These are phyloP conservation scores for Odontothrips loti DNA, from an alignment of 2,888 invertebrate species.

Conservation along the genomic window DNA sequence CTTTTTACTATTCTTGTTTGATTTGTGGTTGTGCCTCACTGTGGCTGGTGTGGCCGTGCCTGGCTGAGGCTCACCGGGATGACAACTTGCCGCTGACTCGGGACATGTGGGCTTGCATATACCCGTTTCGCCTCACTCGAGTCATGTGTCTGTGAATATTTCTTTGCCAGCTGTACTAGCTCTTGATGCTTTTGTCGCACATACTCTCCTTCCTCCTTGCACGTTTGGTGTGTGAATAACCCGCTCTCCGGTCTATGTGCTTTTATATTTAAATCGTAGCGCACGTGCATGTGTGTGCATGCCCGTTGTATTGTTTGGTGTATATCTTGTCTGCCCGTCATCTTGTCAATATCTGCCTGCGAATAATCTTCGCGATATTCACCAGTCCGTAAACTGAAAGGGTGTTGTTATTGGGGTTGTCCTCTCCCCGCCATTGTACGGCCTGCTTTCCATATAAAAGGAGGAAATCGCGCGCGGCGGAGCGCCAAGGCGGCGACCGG, in stretches of 20 bases:
- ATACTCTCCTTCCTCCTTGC: too few species aligned
- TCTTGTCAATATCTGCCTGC: neutral
- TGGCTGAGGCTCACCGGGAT: too few species aligned
- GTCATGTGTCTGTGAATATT: neutral
- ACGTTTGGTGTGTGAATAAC: too few species aligned
- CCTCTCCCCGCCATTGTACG: neutral
- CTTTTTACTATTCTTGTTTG: too few species aligned
- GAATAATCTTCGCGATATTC: slow-evolving; percentile 5
- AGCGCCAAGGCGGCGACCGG: neutral
- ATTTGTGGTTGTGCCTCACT: too few species aligned
- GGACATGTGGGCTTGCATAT: too few species aligned
- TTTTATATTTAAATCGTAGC: neutral
- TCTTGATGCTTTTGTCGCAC: too few species aligned
- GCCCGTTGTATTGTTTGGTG: neutral
- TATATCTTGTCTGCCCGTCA: too few species aligned
- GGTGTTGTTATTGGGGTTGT: neutral
- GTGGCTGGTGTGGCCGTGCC: too few species aligned
- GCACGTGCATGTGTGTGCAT: neutral
- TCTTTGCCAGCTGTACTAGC: neutral
- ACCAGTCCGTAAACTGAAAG: slow-evolving; percentile 3
- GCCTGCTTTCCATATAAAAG: slow-evolving; percentile 20
- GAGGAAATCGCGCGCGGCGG: neutral
- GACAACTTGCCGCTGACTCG: neutral
- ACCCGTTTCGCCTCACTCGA: neutral
- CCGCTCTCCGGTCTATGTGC: neutral